Base-by-base conservation (phyloP, 2,888 invertebrate species). In the Andrena flavipes region DNA sequence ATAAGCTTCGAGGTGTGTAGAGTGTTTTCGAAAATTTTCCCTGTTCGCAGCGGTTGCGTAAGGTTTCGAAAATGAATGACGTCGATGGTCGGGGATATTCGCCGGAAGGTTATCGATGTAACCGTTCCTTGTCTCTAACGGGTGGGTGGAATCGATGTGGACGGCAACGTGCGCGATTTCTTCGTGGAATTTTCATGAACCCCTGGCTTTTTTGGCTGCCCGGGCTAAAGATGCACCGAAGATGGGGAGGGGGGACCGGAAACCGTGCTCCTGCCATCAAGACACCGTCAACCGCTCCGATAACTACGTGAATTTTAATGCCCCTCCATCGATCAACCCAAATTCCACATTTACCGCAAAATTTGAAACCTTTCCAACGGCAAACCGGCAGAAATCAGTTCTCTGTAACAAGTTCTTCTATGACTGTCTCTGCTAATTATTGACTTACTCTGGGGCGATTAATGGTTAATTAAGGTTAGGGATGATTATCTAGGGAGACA, bases 61-160 rank as follows among this genome's bases (percentile, higher is more conserved):
- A 81, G 49, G 56, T 82, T 86, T 77, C 68, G 70, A 81, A 88
- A 88, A 88, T 77, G 77, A 54, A 69, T 84, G 84, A 88, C 88
- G 83, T 88, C 77, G 78, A 70, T 69, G 68, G 75, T 74, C 48
- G 77, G 79, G 78, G 56, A 56, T 80, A 79, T 79, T 69, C 82
- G 56, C 64, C 73, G 80, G 81, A 88, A 82, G 80, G 85, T 86
- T 84, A 88, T 88, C 87, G 88, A 88, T 88, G 85, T 78, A 82
- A 85, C 82, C 82, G 71, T 86, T 80, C 82, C 76, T 67, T 75
- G 67, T 68, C 71, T 67, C 59, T 64, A 60, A 51, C 62, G 68
- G 67, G 76, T 67, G 80, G 72, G 70, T 63, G 72, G 82, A 42
- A 88, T 88, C 87, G 88, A 88, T 88, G 79, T 73, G 76, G 79